Evolutionary conservation across 2,888 invertebrate species (phyloP).

Genomic region (Hipparchia semele): DNA sequence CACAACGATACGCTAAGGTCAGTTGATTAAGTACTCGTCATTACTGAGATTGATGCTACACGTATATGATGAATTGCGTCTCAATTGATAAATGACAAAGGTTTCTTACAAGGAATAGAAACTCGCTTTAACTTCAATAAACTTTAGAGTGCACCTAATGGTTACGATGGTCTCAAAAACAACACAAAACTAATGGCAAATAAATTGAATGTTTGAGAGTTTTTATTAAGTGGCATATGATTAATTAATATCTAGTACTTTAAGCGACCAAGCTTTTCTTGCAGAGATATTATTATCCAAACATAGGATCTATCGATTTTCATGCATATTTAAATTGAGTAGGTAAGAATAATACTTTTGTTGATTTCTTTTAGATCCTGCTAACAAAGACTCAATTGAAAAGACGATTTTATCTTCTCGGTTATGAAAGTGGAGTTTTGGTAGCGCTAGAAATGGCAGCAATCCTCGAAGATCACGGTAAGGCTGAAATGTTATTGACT

Average conservation of each 20-base stretch:
- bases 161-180: no score
- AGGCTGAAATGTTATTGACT: background rate
- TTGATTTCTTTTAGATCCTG: constrained; percentile 43
- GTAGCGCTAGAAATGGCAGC: constrained; percentile 52
- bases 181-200: no score
- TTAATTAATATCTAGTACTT: no score
- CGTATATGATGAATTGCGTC: no score
- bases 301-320: background rate
- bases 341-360: background rate
- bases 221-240: no score
- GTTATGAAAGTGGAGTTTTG: constrained; percentile 51
- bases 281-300: background rate
- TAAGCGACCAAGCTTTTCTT: no score
- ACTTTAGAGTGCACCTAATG: no score
- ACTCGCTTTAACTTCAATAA: no score
- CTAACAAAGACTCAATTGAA: constrained; percentile 42
- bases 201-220: no score
- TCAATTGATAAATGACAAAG: no score
- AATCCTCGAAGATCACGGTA: constrained; percentile 52
- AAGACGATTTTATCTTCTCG: constrained; percentile 48
- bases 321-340: background rate
- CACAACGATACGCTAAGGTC: constrained; percentile 54
- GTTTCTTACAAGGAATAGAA: no score
- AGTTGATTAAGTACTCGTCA: constrained; percentile 10
- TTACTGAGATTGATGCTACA: no score